Base-by-base conservation (phyloP, 64 coral and sea anemone genomes). In the Orbicella faveolata region DNA sequence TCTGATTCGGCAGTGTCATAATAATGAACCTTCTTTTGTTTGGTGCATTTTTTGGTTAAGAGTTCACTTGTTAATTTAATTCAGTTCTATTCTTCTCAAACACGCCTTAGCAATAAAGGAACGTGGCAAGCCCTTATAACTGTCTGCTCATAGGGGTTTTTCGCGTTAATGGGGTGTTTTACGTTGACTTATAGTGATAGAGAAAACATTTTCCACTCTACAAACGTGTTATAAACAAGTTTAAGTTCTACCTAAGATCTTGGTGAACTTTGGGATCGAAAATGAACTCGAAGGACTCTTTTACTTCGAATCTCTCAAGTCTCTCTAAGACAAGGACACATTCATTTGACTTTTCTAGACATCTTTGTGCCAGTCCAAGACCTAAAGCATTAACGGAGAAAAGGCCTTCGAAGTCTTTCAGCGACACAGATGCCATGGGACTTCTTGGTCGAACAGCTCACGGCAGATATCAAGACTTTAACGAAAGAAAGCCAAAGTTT, bases 311-410 rank as follows among this genome's bases (percentile, higher is more conserved):
- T 70, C 23, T 26, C 21, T 26, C 67, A 0, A 70, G 21, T 26
- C 25, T 11, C 23, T 26, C 1, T 70, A 70, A 23, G 67, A 70
- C 55, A 18, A 85, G 34, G 39, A 72, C 21, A 73, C 19, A 21
- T 52, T 85, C 82, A 15, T 72, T 85, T 37, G 82, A 85, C n/a
- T 85, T 48, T 85, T 85, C 82, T 52, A 48, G 82, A 72, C 37
- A 85, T 65, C 64, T 85, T 30, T 85, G 65, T 72, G 23, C 3
- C 13, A 39, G 12, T 25, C 17, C 82, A 44, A 70, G 20, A 26
- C 20, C 25, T 16, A 37, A 13, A 6, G 61, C 64, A 15, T 25
- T 52, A 41, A 52, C 51, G 9, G 36, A 23, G 4, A 85, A 52
- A 52, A 73, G 82, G 9, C 82, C 63, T 3, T 85, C 82, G 2